Evolutionary conservation across 2,797 vertebrate genomes (phyloP), one percentile per base, ranked within the genome.

Genomic region (Tokudaia tokunoshimensis): DNA sequence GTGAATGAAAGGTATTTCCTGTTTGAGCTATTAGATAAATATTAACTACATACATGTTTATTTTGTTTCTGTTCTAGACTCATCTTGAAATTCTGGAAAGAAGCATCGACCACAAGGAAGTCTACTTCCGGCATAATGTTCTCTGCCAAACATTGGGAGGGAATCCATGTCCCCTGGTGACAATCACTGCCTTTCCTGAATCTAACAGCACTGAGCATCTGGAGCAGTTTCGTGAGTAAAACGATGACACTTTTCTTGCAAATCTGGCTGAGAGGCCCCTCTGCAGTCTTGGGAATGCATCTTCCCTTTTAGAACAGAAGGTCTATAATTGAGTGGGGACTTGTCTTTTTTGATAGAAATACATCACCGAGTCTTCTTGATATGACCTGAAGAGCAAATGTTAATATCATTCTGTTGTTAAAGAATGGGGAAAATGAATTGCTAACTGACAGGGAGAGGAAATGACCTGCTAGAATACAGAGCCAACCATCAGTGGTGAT

Each of bases 131-230:
- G 89, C 98, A 99, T 91, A 99, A 99, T 91, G 98, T 90, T 0
- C 98, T 99, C 89, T 99, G 99, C 91, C 96, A 98, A 59, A 99
- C 99, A 0, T 97, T 99, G 50, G 99, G 99, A 80, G 99, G 99
- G 85, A 99, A 99, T 91, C 37, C 97, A 0, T 99, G 99, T 97
- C 99, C 99, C 0, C 1, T 99, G 97, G 98, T 99, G 97, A 99
- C 99, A 22, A 98, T 99, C 98, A 99, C 99, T 0, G 99, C 99
- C 89, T 98, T 98, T 97, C 99, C 99, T 0, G 97, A 98, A 47
- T 99, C 99, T 57, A 98, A 97, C 95, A 98, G 97, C 29, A 95
- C 98, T 72, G 98, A 97, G 0, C 98, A 99, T 92, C 97, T 99
- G 97, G 99, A 99, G 89, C 99, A 99, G 94, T 98, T 99, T 89